Evolutionary conservation across 2,113 vertebrate genomes (phyloP).

Genomic region (Cyanistes caeruleus): DNA sequence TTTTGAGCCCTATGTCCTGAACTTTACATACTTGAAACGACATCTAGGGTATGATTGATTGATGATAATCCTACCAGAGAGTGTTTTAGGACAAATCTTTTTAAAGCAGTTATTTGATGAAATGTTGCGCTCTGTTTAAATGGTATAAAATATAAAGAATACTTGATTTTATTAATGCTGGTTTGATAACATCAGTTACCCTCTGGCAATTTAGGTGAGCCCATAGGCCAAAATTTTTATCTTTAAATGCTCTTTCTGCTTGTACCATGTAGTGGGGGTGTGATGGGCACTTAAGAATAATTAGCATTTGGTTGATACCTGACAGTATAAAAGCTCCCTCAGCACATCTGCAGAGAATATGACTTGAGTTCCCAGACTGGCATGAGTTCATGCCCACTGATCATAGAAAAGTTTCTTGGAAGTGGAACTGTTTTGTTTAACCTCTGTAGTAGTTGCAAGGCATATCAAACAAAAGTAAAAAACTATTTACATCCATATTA

Average conservation of each 20-base stretch:
- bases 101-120: conserved; percentile 16
- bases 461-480: not conserved
- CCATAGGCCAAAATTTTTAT: conserved; percentile 11
- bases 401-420: not conserved
- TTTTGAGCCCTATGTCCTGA: not conserved
- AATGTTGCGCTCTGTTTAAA: conserved; percentile 19
- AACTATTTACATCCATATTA: not conserved
- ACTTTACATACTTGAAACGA: not conserved
- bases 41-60: not conserved
- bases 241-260: not conserved
- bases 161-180: not conserved
- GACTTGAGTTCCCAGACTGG: not conserved
- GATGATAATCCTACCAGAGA: not conserved
- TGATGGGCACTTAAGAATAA: not conserved
- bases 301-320: not conserved
- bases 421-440: not conserved
- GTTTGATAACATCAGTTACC: not conserved
- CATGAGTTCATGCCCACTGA: not conserved
- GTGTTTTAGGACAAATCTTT: not conserved
- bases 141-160: not conserved
- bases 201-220: not conserved
- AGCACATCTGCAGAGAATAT: not conserved
- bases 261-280: not conserved
- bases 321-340: not conserved
- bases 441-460: not conserved